Evolutionary conservation across 2,113 vertebrate species (phyloP).

Genomic region (Acanthisitta chloris): DNA sequence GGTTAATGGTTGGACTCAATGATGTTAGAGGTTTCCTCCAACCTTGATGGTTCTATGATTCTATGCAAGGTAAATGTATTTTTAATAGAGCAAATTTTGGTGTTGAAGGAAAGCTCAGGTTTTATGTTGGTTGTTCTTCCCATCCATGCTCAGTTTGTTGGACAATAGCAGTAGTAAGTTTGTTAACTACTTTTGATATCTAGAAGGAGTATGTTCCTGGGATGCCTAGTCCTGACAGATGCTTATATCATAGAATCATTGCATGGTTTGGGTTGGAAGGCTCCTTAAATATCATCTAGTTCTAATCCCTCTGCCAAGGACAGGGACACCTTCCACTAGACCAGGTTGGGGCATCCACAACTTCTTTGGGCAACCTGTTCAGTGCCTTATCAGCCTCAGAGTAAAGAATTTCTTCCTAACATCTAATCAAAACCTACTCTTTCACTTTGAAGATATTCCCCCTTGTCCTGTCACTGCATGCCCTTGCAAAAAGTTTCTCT

Average conservation of each 20-base stretch:
- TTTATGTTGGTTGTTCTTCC: background rate
- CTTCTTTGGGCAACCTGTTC: background rate
- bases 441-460: background rate
- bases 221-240: background rate
- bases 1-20: no score
- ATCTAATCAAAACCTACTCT: background rate
- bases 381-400: background rate
- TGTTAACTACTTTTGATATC: background rate
- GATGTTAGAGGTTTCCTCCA: no score
- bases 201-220: background rate
- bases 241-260: background rate
- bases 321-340: background rate
- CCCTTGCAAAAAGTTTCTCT: background rate
- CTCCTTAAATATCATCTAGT: background rate
- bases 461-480: background rate
- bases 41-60: no score
- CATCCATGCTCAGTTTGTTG: background rate
- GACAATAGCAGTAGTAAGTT: background rate
- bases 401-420: background rate
- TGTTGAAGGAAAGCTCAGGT: background rate
- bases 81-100: background rate
- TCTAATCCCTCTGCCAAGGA: background rate
- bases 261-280: background rate
- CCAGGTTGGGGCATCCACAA: background rate
- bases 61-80: background rate